Evolutionary conservation across 1,140 invertebrate genomes (phyloP), one percentile per base, ranked within the genome.

Genomic region (Campodea augens): DNA sequence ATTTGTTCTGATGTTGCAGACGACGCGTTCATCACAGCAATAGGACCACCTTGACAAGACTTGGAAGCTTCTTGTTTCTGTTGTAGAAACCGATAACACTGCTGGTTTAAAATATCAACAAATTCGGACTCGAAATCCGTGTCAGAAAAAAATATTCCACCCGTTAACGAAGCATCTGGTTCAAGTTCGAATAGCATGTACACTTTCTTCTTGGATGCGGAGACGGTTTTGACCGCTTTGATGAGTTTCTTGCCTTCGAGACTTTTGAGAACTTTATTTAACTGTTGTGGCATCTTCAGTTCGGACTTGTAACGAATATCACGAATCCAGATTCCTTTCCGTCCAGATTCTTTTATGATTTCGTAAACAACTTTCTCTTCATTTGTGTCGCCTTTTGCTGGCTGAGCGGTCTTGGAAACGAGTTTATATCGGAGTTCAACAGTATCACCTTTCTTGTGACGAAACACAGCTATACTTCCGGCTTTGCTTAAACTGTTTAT

Each of bases 111-210:
- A 46, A 97, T 76, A 60, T 97, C 88, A 1, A 97, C 92, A 74
- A 97, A 97, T 65, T 96, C 91, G 0, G 83, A 82, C 59, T 98
- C 93, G 69, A 97, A 97, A 55, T 96, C 90, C 64, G 96, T 87
- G 64, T 93, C 89, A 59, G 88, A 89, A 62, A 97, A 98, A 86
- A 90, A 98, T 1, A 91, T 83, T 4, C 93, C 93, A 20, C 93
- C 93, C 39, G 91, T 95, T n/a, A 98, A 75, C 5, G 88, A 83
- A 49, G 77, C 71, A 62, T 96, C 90, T 23, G 93, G 90, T 63
- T 96, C 88, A 43, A 98, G 63, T 58, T 93, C 79, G 55, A 78
- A 95, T 0, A 98, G 62, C 87, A 98, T 97, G 55, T 96, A 98
- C 0, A 96, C 82, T 61, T 93, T 95, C 57, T 93, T 96, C 61